Conservation (phyloP, 2,113 vertebrate genomes). For the Cyphomyrus discorhynchus region DNA sequence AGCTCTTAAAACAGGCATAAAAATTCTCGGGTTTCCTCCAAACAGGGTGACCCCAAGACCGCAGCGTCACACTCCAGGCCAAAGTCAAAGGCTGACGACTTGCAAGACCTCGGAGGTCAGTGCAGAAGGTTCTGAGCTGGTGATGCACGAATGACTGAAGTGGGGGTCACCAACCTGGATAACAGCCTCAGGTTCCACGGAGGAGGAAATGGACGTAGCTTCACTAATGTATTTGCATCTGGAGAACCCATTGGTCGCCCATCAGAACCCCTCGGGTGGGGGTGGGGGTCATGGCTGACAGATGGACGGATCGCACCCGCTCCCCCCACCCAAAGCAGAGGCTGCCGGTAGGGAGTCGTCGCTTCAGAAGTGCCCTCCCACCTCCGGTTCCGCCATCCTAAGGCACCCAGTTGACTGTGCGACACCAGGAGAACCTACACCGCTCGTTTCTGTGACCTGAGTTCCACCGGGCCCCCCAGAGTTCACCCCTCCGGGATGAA, state of each 20-base stretch:
- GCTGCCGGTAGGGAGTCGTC: neutral
- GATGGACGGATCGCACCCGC: neutral
- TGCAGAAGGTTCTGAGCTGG: slow-evolving; percentile 39
- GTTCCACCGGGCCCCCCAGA: neutral
- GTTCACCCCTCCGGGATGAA: neutral
- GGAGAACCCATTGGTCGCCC: neutral
- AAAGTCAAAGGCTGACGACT: slow-evolving; percentile 36
- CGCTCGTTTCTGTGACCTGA: neutral
- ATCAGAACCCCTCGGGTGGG: no score
- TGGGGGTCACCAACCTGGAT: neutral
- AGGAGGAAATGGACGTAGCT: neutral
- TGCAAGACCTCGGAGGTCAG: slow-evolving; percentile 31
- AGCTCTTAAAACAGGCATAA: neutral
- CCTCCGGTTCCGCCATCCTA: neutral
- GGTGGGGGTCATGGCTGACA: neutral
- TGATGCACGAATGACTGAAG: neutral
- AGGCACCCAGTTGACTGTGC: neutral
- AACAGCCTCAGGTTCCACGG: neutral
- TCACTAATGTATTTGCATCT: neutral
- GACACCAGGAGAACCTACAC: neutral
- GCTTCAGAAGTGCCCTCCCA: neutral
- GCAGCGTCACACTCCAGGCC: neutral
- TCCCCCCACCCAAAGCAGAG: neutral
- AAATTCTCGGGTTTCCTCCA: neutral
- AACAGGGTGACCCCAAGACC: slow-evolving; percentile 2